Evolutionary conservation across 2,113 vertebrate genomes (phyloP).

Genomic region (Antechinus stuartii): DNA sequence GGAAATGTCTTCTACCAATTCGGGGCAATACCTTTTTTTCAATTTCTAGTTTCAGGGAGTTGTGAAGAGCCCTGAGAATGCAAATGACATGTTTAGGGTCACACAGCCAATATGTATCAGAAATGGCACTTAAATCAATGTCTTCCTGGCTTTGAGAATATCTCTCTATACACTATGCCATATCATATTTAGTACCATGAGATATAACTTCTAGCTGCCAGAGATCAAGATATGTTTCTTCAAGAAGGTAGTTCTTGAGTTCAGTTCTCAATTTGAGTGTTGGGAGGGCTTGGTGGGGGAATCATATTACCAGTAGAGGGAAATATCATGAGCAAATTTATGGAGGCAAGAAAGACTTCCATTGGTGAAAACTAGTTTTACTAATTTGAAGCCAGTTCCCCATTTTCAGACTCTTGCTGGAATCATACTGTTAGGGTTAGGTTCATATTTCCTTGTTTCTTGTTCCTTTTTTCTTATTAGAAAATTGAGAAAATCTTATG

Average conservation of each 20-base stretch:
- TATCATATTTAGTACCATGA: not conserved
- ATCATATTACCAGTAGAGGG: not conserved
- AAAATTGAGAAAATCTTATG: not conserved
- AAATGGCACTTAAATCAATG: not conserved
- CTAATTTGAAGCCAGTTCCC: not conserved
- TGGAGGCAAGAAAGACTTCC: not conserved
- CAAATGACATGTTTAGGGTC: not conserved
- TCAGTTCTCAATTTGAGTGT: not conserved
- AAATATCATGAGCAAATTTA: not conserved
- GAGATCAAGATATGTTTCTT: not conserved
- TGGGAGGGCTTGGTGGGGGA: not conserved
- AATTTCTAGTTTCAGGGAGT: not conserved
- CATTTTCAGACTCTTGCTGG: not conserved
- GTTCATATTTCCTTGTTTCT: not conserved
- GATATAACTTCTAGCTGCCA: not conserved
- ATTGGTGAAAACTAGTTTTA: not conserved
- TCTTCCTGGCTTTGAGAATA: not conserved
- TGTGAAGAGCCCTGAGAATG: not conserved
- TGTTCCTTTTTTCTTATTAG: not conserved
- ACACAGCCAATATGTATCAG: not conserved
- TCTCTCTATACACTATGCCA: not conserved
- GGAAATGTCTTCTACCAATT: not conserved
- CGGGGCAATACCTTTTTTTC: not conserved
- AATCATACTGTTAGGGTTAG: not conserved
- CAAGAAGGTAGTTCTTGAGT: not conserved